A percentile compares a stretch with the other conserved stretches of the same genome.
These are phyloP conservation scores for Zaprionus inermis DNA, from an alignment of 1,140 invertebrate genomes.

Conservation along the genomic window DNA sequence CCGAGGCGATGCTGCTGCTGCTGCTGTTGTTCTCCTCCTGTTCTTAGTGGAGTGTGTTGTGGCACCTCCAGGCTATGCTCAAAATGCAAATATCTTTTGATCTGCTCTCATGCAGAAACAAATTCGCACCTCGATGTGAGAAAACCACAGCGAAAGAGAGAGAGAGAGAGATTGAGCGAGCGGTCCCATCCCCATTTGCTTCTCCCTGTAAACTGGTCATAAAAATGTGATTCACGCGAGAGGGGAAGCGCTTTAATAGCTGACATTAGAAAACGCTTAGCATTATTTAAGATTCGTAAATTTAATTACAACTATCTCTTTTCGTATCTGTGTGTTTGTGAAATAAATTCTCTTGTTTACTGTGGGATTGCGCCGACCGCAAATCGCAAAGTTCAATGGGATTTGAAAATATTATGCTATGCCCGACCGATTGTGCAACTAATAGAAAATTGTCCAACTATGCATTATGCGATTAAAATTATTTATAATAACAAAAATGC, in stretches of 20 bases:
- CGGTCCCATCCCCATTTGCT: not conserved
- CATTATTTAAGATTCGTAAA: conserved; percentile 41
- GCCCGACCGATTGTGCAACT: not conserved
- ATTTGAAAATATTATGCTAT: conserved; percentile 3
- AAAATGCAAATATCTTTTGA: conserved; percentile 76
- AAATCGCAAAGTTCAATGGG: conserved; percentile 4
- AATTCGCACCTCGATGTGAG: conserved; percentile 73
- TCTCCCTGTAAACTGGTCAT: not conserved
- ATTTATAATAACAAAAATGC: conserved; percentile 33
- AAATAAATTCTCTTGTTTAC: not conserved
- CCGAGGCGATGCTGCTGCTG: conserved; percentile 7
- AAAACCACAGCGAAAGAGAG: conserved; percentile 18
- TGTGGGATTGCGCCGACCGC: not conserved
- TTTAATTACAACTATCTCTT: conserved; percentile 9
- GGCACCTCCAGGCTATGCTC: conserved; percentile 37
- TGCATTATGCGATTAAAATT: conserved; percentile 26
- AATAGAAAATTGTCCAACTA: conserved; percentile 11
- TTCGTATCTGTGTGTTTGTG: conserved; percentile 4
- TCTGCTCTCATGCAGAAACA: conserved; percentile 60
- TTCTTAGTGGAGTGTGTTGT: conserved; percentile 11
- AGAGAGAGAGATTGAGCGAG: no score
- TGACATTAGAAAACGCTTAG: conserved; percentile 75
- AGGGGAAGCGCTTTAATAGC: conserved; percentile 62
- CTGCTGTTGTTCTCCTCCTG: conserved; percentile 15
- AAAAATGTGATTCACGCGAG: conserved; percentile 16